Evolutionary conservation across 2,113 vertebrate species (phyloP).

Genomic region (Cisticola juncidis): DNA sequence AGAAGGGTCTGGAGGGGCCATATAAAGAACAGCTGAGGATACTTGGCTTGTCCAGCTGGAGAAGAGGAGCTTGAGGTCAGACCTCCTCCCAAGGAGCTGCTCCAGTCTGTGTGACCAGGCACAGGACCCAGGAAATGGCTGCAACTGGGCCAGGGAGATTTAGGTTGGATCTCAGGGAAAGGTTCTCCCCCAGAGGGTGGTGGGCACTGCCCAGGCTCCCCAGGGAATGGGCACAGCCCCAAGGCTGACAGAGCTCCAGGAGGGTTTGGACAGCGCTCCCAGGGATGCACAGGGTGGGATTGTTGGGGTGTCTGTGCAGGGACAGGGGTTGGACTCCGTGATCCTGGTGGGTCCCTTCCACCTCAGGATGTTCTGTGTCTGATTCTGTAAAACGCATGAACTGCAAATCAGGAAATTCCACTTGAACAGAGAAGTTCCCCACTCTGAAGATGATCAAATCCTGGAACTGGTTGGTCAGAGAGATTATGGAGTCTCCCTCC

Average conservation of each 20-base stretch:
- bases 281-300: background rate
- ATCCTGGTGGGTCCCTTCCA: accelerated
- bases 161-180: accelerated
- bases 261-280: accelerated
- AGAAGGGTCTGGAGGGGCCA: background rate
- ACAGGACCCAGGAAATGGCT: background rate
- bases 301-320: background rate
- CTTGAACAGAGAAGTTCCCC: background rate
- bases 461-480: background rate
- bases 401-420: background rate
- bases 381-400: background rate
- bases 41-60: background rate
- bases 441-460: background rate
- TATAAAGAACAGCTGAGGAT: background rate
- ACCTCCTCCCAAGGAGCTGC: background rate
- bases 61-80: background rate
- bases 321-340: accelerated
- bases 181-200: background rate
- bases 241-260: background rate
- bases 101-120: background rate
- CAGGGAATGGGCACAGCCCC: background rate
- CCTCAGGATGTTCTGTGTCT: background rate
- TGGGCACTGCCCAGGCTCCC: background rate
- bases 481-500: background rate
- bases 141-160: accelerated